phyloP scores from a whole-genome alignment of 2,113 vertebrate genomes.

The Odontesthes bonariensis region DNA sequence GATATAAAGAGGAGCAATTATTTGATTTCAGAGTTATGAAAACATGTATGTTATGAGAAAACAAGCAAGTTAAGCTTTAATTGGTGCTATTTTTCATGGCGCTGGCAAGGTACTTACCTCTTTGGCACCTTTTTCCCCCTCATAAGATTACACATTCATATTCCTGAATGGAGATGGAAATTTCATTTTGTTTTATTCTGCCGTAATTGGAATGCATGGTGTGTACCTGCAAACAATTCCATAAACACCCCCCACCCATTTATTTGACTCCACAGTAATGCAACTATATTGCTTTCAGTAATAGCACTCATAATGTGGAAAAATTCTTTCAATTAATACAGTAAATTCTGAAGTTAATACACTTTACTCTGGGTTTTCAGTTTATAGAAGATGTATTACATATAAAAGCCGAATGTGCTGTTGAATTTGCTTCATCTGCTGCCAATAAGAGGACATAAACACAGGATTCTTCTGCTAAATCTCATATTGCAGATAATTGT shows the following conservation, averaged over 20 bases:
- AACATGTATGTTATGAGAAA: conserved; percentile 99
- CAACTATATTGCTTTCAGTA: conserved; percentile 70
- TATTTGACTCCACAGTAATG: conserved; percentile 65
- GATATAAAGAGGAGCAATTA: conserved; percentile 98
- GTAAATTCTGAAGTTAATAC: conserved; percentile 65
- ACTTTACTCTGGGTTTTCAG: conserved; percentile 39
- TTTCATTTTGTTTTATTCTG: conserved; percentile 81
- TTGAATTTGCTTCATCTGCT: conserved; percentile 37
- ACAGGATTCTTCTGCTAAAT: conserved; percentile 10
- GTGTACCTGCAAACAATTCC: conserved; percentile 76
- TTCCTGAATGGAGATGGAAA: conserved; percentile 90
- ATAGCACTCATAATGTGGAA: conserved; percentile 63
- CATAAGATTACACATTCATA: conserved; percentile 95
- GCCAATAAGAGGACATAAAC: conserved; percentile 37
- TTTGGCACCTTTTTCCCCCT: conserved; percentile 89
- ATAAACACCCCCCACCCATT: conserved; percentile 70
- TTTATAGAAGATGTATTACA: conserved; percentile 20
- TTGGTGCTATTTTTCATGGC: conserved; percentile 97
- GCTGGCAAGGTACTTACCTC: conserved; percentile 97
- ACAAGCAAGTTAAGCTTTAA: conserved; percentile 99
- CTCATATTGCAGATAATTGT: conserved; percentile 34
- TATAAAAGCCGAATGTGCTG: neutral
- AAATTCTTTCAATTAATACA: conserved; percentile 76
- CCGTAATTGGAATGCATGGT: conserved; percentile 84
- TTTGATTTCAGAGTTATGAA: conserved; percentile 99